Conservation (phyloP, 2,797 vertebrate species). For the Calcarius lapponicus region DNA sequence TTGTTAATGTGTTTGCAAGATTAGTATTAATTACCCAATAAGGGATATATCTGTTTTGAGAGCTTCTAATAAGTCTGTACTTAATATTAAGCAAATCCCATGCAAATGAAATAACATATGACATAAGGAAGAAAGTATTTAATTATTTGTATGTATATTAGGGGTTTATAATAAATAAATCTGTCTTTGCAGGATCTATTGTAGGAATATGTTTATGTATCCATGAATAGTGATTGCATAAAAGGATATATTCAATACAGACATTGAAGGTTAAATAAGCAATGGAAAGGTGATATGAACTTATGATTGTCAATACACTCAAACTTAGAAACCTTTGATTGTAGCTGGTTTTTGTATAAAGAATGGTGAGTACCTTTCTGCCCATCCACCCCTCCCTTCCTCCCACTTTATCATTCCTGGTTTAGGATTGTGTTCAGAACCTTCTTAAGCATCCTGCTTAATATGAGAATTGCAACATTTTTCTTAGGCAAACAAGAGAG, state of each 20-base stretch:
- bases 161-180: not conserved
- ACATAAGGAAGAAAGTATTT: not conserved
- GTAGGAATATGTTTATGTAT: not conserved
- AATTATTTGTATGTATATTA: constrained; percentile 1
- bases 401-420: not conserved
- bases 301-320: not conserved
- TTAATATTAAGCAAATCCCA: constrained; percentile 45
- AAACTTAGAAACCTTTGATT: not conserved
- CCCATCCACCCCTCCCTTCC: not conserved
- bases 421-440: not conserved
- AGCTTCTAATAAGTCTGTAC: constrained; percentile 27
- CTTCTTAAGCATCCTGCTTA: not conserved
- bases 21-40: constrained; percentile 61
- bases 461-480: not conserved
- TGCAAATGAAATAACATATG: constrained; percentile 11
- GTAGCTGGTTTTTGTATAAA: not conserved
- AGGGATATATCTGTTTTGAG: constrained; percentile 46
- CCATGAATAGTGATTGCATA: not conserved
- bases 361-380: not conserved
- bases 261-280: not conserved
- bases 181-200: not conserved
- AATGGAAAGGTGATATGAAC: not conserved
- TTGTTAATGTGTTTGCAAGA: constrained; percentile 63
- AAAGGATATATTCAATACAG: not conserved
- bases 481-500: not conserved